phyloP scores from a whole-genome alignment of 2,113 vertebrate species.

The Sinocyclocheilus anophthalmus region DNA sequence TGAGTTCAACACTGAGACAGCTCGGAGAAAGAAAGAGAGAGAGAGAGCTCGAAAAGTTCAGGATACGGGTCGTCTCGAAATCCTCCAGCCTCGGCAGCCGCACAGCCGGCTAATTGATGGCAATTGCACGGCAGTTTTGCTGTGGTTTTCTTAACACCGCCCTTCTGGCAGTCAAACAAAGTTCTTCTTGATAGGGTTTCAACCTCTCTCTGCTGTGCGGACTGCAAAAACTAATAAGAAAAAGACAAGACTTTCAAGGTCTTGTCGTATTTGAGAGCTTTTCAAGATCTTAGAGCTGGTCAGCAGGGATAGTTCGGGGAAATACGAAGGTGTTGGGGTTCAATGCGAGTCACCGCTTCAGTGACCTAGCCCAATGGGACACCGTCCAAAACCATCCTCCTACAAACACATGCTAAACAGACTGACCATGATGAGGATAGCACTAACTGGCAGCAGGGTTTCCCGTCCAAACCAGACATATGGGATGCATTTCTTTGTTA shows the following conservation, averaged over 20 bases:
- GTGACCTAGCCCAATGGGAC: conserved; percentile 39
- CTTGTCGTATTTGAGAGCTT: conserved; percentile 27
- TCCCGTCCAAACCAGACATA: conserved; percentile 74
- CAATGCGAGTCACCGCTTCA: not conserved
- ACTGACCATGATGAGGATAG: conserved; percentile 67
- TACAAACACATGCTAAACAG: conserved; percentile 36
- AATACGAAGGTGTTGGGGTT: conserved; percentile 35
- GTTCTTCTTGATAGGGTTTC: conserved; percentile 39
- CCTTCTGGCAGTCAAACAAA: conserved; percentile 51
- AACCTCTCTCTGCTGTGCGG: conserved; percentile 34
- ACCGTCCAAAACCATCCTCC: conserved; percentile 17
- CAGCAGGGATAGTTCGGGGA: conserved; percentile 2
- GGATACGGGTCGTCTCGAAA: conserved; percentile 59
- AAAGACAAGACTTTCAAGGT: conserved; percentile 37
- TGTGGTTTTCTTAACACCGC: conserved; percentile 68
- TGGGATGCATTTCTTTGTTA: conserved; percentile 79
- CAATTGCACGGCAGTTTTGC: conserved; percentile 76
- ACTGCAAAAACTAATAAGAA: conserved; percentile 48
- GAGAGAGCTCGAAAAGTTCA: conserved; percentile 39
- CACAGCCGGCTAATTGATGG: conserved; percentile 75
- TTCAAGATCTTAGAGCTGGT: conserved; percentile 37
- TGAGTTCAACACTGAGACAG: conserved; percentile 31
- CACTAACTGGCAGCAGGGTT: conserved; percentile 60
- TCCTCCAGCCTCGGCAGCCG: conserved; percentile 62
- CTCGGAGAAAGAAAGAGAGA: not conserved